Conservation (phyloP, 2,888 invertebrate species). For the Carpatolechia fugitivella region DNA sequence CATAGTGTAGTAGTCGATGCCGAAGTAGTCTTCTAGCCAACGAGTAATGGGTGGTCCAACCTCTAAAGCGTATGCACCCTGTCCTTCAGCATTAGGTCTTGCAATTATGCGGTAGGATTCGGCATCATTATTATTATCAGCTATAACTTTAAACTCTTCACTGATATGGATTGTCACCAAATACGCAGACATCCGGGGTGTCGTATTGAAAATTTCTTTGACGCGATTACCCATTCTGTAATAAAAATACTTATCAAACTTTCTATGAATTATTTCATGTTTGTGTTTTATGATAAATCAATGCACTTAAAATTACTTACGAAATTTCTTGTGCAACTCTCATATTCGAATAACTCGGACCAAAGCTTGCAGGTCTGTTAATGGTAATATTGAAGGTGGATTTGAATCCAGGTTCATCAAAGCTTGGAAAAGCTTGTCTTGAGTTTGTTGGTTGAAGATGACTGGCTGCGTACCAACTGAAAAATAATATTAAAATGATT, state of each 20-base stretch:
- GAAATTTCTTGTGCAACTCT: slow-evolving; percentile 27
- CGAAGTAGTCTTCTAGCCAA: slow-evolving; percentile 62
- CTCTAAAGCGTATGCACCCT: slow-evolving; percentile 65
- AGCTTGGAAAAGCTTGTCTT: slow-evolving; percentile 88
- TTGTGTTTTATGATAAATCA: background rate
- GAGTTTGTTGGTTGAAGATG: slow-evolving; percentile 90
- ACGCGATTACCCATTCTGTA: slow-evolving; percentile 50
- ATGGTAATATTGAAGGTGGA: slow-evolving; percentile 79
- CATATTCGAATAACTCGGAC: slow-evolving; percentile 64
- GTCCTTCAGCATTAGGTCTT: slow-evolving; percentile 55
- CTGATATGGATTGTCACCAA: slow-evolving; percentile 85
- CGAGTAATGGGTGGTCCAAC: slow-evolving; percentile 60
- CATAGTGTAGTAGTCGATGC: slow-evolving; percentile 63
- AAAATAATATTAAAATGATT: too few species aligned
- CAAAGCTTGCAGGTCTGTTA: slow-evolving; percentile 51
- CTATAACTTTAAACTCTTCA: slow-evolving; percentile 60
- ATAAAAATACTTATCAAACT: slow-evolving; percentile 18
- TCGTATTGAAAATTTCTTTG: slow-evolving; percentile 72
- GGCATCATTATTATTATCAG: slow-evolving; percentile 45
- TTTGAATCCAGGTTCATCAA: slow-evolving; percentile 87
- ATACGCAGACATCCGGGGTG: slow-evolving; percentile 90
- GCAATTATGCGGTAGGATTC: slow-evolving; percentile 63
- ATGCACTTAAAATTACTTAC: slow-evolving; percentile 37
- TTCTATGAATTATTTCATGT: too few species aligned
- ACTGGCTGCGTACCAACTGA: slow-evolving; percentile 87